Percentiles rank a stretch among this genome's conserved stretches.
phyloP scores from a whole-genome alignment of 2,888 invertebrate species.

The Troides aeacus region DNA sequence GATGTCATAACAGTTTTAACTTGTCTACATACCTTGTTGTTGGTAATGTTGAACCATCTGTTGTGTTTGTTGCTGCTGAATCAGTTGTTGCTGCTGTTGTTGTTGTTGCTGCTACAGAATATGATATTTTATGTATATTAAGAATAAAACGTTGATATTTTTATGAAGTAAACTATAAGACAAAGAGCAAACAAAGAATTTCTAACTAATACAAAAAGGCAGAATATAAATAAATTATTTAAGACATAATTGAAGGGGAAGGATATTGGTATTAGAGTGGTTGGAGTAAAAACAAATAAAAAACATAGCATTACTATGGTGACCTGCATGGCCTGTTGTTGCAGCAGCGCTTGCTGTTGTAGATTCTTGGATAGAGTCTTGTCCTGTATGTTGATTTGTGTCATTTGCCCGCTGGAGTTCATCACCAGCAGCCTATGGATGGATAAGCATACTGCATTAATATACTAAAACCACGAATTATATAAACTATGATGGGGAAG shows the following conservation, averaged over 20 bases:
- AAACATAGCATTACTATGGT: constrained; percentile 34
- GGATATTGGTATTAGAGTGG: background rate
- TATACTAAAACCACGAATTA: no score
- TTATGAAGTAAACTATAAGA: background rate
- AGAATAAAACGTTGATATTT: background rate
- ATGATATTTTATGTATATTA: background rate
- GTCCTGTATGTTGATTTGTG: constrained; percentile 75
- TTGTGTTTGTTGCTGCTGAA: constrained; percentile 72
- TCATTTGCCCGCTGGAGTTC: constrained; percentile 80
- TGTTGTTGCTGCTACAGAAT: constrained; percentile 44
- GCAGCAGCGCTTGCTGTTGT: constrained; percentile 62
- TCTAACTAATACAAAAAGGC: no score
- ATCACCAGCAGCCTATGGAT: constrained; percentile 76
- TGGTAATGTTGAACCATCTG: constrained; percentile 72
- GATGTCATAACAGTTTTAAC: no score
- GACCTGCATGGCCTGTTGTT: constrained; percentile 66
- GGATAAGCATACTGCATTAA: constrained; percentile 4
- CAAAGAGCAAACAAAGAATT: background rate
- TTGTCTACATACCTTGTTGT: constrained; percentile 52
- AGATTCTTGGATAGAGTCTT: constrained; percentile 76
- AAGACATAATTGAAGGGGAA: no score
- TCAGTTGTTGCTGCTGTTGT: constrained; percentile 60
- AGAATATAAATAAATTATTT: no score
- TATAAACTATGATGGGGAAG: no score
- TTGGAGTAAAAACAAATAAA: constrained; percentile 2